Conservation (phyloP, 2,888 invertebrate species). For the Lathronympha strigana region DNA sequence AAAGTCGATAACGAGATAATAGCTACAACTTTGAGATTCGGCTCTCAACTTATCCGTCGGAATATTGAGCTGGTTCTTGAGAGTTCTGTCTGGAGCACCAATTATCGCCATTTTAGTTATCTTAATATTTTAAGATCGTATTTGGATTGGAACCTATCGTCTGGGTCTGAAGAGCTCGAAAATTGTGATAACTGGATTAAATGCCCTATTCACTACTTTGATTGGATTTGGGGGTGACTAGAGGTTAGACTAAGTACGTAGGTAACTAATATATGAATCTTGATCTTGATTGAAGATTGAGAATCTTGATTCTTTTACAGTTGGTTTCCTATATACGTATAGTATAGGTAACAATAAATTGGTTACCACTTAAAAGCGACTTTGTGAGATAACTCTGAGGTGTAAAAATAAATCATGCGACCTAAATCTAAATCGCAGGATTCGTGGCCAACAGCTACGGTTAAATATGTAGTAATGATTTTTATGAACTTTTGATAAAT, state of each 20-base stretch:
- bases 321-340: no score
- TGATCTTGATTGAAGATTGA: no score
- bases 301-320: no score
- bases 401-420: no score
- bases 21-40: slow-evolving; percentile 1
- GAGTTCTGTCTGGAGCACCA: slow-evolving; percentile 12
- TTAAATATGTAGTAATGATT: no score
- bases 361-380: no score
- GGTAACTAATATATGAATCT: background rate
- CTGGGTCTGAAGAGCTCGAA: slow-evolving; percentile 14
- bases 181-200: background rate
- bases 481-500: no score
- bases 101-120: slow-evolving; percentile 8
- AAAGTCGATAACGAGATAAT: slow-evolving; percentile 9
- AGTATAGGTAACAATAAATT: no score
- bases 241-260: slow-evolving; percentile 2
- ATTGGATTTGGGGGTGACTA: background rate
- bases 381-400: no score
- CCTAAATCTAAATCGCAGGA: no score
- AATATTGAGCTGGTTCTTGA: slow-evolving; percentile 3
- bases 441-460: no score
- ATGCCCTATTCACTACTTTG: background rate
- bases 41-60: slow-evolving; percentile 7
- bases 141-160: background rate
- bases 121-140: slow-evolving; percentile 2